phyloP scores from a whole-genome alignment of 2,888 invertebrate species.

The Amphiduros pacificus region DNA sequence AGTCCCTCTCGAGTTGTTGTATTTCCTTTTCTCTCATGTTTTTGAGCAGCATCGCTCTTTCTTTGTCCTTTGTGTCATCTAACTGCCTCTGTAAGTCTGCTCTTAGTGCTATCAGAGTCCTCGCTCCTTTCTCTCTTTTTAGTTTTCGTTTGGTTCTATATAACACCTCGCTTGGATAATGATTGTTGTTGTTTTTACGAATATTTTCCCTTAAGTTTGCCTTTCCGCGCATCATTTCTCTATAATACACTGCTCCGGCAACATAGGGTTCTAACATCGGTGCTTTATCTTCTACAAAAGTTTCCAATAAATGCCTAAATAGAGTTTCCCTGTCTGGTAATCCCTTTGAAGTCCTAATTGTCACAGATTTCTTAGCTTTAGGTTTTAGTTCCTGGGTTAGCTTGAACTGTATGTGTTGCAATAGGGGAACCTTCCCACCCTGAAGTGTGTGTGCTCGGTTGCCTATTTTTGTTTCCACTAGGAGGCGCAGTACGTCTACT shows the following conservation, averaged over 20 bases:
- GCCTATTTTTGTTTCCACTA: slow-evolving; percentile 41
- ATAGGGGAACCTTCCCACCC: slow-evolving; percentile 42
- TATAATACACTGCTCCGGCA: slow-evolving; percentile 45
- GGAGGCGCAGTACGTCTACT: slow-evolving; percentile 38
- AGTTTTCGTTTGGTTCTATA: background rate
- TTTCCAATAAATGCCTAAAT: slow-evolving; percentile 20
- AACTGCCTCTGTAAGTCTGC: slow-evolving; percentile 8
- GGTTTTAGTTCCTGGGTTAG: slow-evolving; percentile 38
- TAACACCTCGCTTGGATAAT: background rate
- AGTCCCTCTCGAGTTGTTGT: background rate
- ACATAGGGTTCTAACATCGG: slow-evolving; percentile 36
- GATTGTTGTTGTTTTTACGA: background rate
- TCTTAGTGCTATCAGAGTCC: slow-evolving; percentile 7
- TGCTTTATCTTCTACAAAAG: slow-evolving; percentile 28
- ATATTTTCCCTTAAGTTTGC: slow-evolving; percentile 27
- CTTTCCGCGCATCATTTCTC: slow-evolving; percentile 50
- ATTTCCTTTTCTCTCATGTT: slow-evolving; percentile 4
- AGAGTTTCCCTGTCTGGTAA: slow-evolving; percentile 38
- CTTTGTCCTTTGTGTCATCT: slow-evolving; percentile 2
- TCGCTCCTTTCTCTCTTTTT: background rate
- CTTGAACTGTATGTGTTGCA: slow-evolving; percentile 43
- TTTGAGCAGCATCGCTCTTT: slow-evolving; percentile 1
- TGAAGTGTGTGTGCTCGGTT: slow-evolving; percentile 38
- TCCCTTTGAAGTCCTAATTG: slow-evolving; percentile 40
- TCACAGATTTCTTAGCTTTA: slow-evolving; percentile 33